Conservation (phyloP, 30 jellyfish, hydroid and myxozoan genomes). For the Haliclystus octoradiatus region DNA sequence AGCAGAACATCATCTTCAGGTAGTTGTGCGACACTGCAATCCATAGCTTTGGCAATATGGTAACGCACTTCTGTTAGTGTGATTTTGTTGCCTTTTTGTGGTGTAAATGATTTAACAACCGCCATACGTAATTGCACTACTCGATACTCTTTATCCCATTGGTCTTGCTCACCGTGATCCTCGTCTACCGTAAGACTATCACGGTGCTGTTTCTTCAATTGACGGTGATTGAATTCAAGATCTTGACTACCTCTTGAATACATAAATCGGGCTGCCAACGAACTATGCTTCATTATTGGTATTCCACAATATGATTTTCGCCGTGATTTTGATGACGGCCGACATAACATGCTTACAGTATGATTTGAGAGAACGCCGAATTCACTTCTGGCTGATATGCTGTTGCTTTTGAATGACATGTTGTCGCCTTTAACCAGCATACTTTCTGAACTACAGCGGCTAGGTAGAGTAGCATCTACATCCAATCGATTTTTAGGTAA, state of each 20-base stretch:
- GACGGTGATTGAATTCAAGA: neutral
- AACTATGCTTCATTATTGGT: neutral
- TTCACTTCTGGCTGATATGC: neutral
- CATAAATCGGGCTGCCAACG: neutral
- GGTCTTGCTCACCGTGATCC: too few relatives aligned
- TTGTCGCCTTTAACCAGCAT: neutral
- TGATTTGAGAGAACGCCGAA: neutral
- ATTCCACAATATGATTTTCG: neutral
- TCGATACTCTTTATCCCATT: too few relatives aligned
- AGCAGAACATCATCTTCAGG: neutral
- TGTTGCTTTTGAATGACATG: neutral
- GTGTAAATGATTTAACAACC: neutral
- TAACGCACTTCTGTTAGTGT: neutral
- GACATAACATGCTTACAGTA: neutral
- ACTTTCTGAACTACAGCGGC: neutral
- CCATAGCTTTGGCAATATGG: neutral
- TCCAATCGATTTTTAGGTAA: neutral
- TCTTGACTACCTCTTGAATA: neutral
- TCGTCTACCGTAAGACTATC: too few relatives aligned
- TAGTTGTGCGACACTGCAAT: neutral
- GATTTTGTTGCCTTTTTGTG: neutral
- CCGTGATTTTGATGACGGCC: neutral
- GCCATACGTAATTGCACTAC: neutral
- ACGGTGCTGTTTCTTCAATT: neutral
- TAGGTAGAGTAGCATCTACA: neutral